These are phyloP conservation scores for Scaeva pyrastri DNA, from an alignment of 2,888 invertebrate genomes.

Conservation along the genomic window DNA sequence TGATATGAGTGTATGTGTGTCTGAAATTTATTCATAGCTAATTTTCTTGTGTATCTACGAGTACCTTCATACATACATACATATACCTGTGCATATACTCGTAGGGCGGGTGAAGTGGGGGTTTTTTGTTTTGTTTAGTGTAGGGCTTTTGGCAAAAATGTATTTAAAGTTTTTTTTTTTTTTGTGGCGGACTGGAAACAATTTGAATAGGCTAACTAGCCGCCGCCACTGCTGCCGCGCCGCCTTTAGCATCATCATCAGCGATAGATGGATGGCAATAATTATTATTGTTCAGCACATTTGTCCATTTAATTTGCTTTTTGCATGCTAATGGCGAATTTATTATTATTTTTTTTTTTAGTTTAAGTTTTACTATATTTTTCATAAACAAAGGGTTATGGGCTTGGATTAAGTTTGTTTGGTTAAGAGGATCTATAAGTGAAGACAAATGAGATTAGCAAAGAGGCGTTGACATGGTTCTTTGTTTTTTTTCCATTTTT, in stretches of 20 bases:
- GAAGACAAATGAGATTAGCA: slow-evolving; percentile 33
- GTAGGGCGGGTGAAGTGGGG: slow-evolving; percentile 3
- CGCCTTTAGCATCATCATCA: slow-evolving; percentile 27
- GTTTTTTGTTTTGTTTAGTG: background rate
- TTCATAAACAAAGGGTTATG: background rate
- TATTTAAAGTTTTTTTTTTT: background rate
- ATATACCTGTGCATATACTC: too few relatives aligned
- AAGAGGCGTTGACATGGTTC: slow-evolving; percentile 60
- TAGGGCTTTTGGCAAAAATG: slow-evolving; percentile 19
- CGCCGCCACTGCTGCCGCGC: too few relatives aligned
- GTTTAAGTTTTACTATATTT: slow-evolving; percentile 6
- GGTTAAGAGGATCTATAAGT: slow-evolving; percentile 18
- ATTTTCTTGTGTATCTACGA: slow-evolving; percentile 2
- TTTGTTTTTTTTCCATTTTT: slow-evolving; percentile 19
- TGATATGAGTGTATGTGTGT: slow-evolving; percentile 7
- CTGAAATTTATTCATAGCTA: slow-evolving; percentile 66
- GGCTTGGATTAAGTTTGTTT: slow-evolving; percentile 21
- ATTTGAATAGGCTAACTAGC: slow-evolving; percentile 50
- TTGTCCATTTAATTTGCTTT: slow-evolving; percentile 62
- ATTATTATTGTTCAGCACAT: slow-evolving; percentile 55
- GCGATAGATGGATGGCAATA: slow-evolving; percentile 46
- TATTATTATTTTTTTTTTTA: slow-evolving; percentile 44
- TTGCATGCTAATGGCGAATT: slow-evolving; percentile 64
- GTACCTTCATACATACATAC: too few relatives aligned
- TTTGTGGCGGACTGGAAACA: background rate